phyloP scores from a whole-genome alignment of 2,113 vertebrate genomes.

The Psilopogon haemacephalus region DNA sequence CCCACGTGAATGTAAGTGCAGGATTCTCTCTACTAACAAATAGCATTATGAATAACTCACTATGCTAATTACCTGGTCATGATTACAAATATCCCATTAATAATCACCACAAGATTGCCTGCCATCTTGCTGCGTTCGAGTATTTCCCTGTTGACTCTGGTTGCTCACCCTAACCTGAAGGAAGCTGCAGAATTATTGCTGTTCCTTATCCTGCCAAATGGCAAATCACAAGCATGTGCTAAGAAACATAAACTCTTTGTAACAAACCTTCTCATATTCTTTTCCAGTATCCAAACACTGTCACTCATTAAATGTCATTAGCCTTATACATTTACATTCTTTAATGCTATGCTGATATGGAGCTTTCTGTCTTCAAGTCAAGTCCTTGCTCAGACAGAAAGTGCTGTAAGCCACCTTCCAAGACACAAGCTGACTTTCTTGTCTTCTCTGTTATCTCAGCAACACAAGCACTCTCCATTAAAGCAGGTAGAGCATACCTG shows the following conservation, averaged over 20 bases:
- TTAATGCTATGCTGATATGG: neutral
- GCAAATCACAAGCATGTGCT: rapidly evolving
- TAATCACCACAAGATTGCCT: neutral
- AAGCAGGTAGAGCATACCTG: neutral
- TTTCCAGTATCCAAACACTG: neutral
- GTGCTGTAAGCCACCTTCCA: neutral
- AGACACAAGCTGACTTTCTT: neutral
- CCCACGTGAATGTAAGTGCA: neutral
- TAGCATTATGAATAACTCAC: neutral
- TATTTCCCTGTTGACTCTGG: neutral
- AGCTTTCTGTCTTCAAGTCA: neutral
- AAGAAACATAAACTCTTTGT: neutral
- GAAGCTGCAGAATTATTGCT: neutral
- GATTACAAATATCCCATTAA: neutral
- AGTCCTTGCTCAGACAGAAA: neutral
- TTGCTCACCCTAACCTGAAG: neutral
- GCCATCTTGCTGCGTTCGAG: neutral
- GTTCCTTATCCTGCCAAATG: neutral
- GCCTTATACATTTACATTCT: neutral
- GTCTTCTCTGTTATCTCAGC: neutral
- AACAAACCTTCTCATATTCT: neutral
- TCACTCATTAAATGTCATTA: neutral
- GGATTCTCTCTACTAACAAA: neutral
- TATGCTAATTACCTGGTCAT: neutral
- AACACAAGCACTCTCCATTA: neutral